Evolutionary conservation across 2,888 invertebrate genomes (phyloP).

Genomic region (Drosophila pullipes): DNA sequence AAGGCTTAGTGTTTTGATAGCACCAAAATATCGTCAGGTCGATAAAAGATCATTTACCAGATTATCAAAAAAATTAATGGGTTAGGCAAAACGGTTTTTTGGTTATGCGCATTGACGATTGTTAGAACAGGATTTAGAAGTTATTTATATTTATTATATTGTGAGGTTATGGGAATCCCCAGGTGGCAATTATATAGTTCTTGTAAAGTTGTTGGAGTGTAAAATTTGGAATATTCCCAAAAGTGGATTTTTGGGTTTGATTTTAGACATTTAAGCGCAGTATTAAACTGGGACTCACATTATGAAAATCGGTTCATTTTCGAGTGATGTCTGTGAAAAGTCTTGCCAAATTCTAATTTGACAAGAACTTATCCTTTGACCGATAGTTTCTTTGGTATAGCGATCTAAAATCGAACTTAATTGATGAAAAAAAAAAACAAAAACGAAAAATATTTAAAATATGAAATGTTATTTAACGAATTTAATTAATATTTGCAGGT

Average conservation of each 20-base stretch:
- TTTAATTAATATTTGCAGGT: slow-evolving; percentile 43
- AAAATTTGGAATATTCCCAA: background rate
- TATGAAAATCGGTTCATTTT: background rate
- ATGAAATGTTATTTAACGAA: background rate
- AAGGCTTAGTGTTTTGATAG: background rate
- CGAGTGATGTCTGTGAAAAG: background rate
- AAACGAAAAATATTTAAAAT: background rate
- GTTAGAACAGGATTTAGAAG: background rate
- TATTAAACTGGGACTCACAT: background rate
- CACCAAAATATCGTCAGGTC: background rate
- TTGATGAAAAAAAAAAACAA: background rate
- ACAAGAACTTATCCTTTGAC: background rate
- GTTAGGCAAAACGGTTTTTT: no score
- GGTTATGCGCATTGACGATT: background rate
- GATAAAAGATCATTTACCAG: background rate
- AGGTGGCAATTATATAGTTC: background rate
- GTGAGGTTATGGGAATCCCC: background rate
- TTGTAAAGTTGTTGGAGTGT: background rate
- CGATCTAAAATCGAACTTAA: background rate
- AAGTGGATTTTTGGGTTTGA: background rate
- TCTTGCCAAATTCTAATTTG: background rate
- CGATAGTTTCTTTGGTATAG: background rate
- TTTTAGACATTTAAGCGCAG: background rate
- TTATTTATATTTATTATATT: background rate
- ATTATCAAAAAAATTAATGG: background rate